A percentile compares a stretch with the other conserved stretches of the same genome.
Evolutionary conservation across 2,797 vertebrate genomes (phyloP).

Genomic region (Garrulus glandarius): DNA sequence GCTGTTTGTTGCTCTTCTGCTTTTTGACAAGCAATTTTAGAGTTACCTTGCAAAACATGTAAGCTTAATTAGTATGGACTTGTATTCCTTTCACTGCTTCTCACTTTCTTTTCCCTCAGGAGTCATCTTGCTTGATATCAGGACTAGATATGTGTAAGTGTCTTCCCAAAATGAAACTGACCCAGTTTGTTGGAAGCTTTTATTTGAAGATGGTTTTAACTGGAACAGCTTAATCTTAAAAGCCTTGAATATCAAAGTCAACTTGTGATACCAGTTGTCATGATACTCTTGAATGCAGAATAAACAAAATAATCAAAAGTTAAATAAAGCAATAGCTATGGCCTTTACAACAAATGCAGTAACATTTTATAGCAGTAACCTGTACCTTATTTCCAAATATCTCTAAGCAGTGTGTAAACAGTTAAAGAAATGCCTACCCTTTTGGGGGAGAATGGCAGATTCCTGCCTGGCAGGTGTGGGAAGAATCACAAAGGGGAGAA

Average conservation of each 20-base stretch:
- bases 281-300: not conserved
- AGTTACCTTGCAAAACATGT: not conserved
- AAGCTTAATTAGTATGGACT: not conserved
- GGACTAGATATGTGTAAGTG: conserved; percentile 2
- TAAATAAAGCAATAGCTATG: not conserved
- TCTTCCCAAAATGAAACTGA: conserved; percentile 6
- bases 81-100: conserved; percentile 22
- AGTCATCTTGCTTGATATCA: conserved; percentile 28
- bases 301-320: not conserved
- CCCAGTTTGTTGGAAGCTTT: conserved; percentile 6
- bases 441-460: not conserved
- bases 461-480: not conserved
- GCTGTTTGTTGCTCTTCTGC: not conserved
- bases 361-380: not conserved
- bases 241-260: not conserved
- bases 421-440: not conserved
- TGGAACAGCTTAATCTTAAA: not conserved
- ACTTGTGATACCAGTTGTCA: not conserved
- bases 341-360: not conserved
- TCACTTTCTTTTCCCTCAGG: conserved; percentile 27
- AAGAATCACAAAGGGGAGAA: not conserved
- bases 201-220: not conserved
- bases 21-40: not conserved
- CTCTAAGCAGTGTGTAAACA: not conserved
- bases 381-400: not conserved